These are phyloP conservation scores for Caenorhabditis sp. DNA, from an alignment of 2,888 invertebrate species.

Conservation along the genomic window DNA sequence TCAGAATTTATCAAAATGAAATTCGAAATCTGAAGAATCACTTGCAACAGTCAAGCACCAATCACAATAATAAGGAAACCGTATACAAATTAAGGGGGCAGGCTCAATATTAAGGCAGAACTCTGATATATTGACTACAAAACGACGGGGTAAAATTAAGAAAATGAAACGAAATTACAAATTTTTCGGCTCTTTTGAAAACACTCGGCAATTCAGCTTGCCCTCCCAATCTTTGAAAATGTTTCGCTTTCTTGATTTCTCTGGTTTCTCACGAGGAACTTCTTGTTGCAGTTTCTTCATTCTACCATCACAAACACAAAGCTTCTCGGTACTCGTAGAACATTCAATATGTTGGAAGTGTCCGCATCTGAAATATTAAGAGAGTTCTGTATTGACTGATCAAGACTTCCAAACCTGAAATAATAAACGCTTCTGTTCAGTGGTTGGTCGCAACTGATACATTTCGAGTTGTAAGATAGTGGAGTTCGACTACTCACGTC, in stretches of 20 bases:
- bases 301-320: slow-evolving; percentile 42
- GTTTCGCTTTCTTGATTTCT: slow-evolving; percentile 23
- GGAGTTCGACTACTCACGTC: slow-evolving; percentile 36
- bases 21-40: not conserved
- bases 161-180: not conserved
- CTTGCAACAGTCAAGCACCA: not conserved
- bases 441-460: slow-evolving; percentile 49
- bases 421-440: slow-evolving; percentile 66
- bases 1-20: not conserved
- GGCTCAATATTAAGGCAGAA: not conserved
- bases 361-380: slow-evolving; percentile 65
- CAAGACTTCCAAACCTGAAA: slow-evolving; percentile 44
- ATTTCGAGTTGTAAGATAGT: slow-evolving; percentile 38
- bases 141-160: not conserved
- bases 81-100: slow-evolving; percentile 2
- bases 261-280: slow-evolving; percentile 39
- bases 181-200: slow-evolving; percentile 21
- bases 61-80: not conserved
- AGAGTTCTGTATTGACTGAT: not conserved
- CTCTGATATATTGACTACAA: not conserved
- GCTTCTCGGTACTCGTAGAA: slow-evolving; percentile 46
- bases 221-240: slow-evolving; percentile 60
- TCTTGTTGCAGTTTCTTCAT: not conserved
- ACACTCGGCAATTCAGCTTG: slow-evolving; percentile 53
- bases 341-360: slow-evolving; percentile 73